Base-by-base conservation (phyloP, 2,797 vertebrate species). In the Acanthopagrus latus region DNA sequence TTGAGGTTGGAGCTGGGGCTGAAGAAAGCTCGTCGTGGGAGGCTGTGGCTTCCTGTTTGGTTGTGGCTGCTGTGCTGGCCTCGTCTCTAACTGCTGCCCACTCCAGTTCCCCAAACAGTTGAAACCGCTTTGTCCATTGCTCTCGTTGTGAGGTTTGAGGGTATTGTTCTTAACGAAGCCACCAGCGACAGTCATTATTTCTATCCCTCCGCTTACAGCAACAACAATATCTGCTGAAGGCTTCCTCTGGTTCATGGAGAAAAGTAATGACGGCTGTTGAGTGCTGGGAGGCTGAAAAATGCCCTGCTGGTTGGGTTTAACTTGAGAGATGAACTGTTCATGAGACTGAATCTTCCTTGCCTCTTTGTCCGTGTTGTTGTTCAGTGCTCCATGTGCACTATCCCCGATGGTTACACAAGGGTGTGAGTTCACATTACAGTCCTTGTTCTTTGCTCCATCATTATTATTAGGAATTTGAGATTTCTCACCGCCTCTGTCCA, bases 401-500 rank as follows among this genome's bases (percentile, higher is more conserved):
- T 92, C 88, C 6, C 55, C 3, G 3, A 74, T 41, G 11, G 46
- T 68, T 10, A 71, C 55, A 12, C 66, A 46, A 7, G 41, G 65
- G 20, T 84, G 86, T 0, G 58, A 68, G 73, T 77, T 91, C 21
- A 76, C 41, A n/a, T 82, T 91, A 46, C 78, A 89, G 29, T 95
- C 93, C 23, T 81, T 89, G 11, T 54, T 81, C 64, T 92, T 93
- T 21, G 71, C 64, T 20, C 75, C 76, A 0, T 91, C 88, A 7
- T 33, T 33, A 0, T 52, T 89, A 48, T 82, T 89, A 2, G 50
- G 62, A 2, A 83, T 80, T 20, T 88, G 93, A 14, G 81, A 74
- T 88, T 91, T 95, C 54, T 95, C 95, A n/a, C 17, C 88, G 67
- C 92, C 89, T 25, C 84, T 93, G 86, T 96, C 95, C 80, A 95